Evolutionary conservation across 2,888 invertebrate genomes (phyloP).

Genomic region (Bombylius major): DNA sequence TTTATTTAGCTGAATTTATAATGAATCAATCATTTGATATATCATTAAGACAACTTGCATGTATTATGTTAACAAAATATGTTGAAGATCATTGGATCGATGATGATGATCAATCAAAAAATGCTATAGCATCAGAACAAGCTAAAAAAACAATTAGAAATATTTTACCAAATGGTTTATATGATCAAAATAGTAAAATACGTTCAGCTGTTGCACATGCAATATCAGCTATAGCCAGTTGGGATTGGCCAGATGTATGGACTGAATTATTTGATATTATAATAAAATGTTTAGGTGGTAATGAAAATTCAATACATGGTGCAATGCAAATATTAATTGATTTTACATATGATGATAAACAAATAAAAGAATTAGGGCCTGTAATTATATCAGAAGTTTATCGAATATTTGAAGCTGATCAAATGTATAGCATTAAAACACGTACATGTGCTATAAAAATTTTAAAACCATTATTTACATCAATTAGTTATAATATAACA

Average conservation of each 20-base stretch:
- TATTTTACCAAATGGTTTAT: constrained; percentile 49
- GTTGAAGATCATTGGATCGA: constrained; percentile 55
- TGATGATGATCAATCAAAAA: constrained; percentile 37
- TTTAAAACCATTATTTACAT: constrained; percentile 45
- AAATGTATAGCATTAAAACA: constrained; percentile 42
- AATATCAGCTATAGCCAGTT: constrained; percentile 55
- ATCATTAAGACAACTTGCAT: constrained; percentile 52
- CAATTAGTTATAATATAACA: constrained; percentile 28
- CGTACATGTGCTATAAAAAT: constrained; percentile 54
- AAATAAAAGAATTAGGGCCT: constrained; percentile 53
- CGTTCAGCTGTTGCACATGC: constrained; percentile 55
- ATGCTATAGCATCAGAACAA: constrained; percentile 39
- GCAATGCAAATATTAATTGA: constrained; percentile 59
- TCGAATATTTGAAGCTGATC: constrained; percentile 49
- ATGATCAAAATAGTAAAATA: constrained; percentile 54
- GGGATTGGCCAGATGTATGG: constrained; percentile 64
- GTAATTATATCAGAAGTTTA: constrained; percentile 57
- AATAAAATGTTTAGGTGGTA: constrained; percentile 48
- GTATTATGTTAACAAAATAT: constrained; percentile 58
- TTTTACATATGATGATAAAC: constrained; percentile 53
- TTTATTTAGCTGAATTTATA: constrained; percentile 53
- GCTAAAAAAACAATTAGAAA: constrained; percentile 49
- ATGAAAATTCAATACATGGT: constrained; percentile 51
- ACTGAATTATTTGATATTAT: constrained; percentile 53
- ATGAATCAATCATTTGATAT: constrained; percentile 47